Evolutionary conservation across 2,888 invertebrate genomes (phyloP).

Genomic region (Beris chalybata): DNA sequence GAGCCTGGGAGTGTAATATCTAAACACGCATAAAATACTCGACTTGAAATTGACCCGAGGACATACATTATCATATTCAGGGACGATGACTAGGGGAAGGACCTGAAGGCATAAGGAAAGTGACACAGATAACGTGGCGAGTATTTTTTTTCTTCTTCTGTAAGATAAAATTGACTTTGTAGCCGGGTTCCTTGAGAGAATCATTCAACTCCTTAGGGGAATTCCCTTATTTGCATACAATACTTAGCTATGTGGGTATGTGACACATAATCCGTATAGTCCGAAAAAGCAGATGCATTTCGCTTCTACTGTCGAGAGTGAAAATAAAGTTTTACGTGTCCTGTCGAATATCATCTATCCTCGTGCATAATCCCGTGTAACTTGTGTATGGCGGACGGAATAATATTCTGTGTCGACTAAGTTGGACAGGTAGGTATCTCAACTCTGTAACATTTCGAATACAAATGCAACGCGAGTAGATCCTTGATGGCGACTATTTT

Average conservation of each 20-base stretch:
- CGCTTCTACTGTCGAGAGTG: not conserved
- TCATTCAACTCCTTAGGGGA: too few relatives aligned
- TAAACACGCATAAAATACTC: constrained; percentile 38
- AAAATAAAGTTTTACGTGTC: constrained; percentile 11
- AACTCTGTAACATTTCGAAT: too few relatives aligned
- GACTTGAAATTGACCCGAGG: constrained; percentile 36
- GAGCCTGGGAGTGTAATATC: constrained; percentile 37
- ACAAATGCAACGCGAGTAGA: too few relatives aligned
- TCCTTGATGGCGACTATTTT: not conserved
- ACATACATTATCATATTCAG: constrained; percentile 37
- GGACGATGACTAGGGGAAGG: constrained; percentile 10
- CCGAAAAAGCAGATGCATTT: not conserved
- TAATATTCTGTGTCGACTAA: too few relatives aligned
- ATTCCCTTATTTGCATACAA: constrained; percentile 12
- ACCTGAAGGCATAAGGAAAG: constrained; percentile 25
- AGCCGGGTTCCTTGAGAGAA: not conserved
- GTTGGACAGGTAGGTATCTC: too few relatives aligned
- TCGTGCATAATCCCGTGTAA: not conserved
- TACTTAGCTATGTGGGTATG: not conserved
- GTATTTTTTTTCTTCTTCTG: not conserved
- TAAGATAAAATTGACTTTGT: not conserved
- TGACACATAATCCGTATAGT: too few relatives aligned
- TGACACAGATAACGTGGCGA: constrained; percentile 37
- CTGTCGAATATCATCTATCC: constrained; percentile 18
- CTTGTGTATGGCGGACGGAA: too few relatives aligned